A percentile compares a stretch with the other conserved stretches of the same genome.
Conservation (phyloP, 2,888 invertebrate species). For the Drosophila barbarae region DNA sequence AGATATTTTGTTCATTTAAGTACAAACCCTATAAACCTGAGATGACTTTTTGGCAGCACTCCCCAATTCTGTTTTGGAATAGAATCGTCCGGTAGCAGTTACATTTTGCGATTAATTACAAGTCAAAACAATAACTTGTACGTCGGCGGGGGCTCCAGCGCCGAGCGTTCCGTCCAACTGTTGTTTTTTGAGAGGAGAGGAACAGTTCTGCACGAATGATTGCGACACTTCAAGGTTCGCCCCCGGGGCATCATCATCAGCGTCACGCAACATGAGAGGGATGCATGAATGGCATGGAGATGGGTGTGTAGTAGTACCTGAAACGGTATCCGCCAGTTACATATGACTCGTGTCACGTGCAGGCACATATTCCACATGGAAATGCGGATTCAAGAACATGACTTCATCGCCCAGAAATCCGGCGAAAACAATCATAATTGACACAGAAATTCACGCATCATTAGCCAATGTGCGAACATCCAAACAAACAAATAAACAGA, state of each 20-base stretch:
- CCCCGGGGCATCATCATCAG: slow-evolving; percentile 35
- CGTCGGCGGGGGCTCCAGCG: slow-evolving; percentile 10
- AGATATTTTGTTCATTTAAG: neutral
- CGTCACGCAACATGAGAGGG: slow-evolving; percentile 55
- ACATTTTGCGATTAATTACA: slow-evolving; percentile 26
- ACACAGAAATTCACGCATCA: slow-evolving; percentile 62
- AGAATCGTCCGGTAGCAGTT: slow-evolving; percentile 4
- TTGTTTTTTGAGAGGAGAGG: slow-evolving; percentile 34
- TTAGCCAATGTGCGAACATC: slow-evolving; percentile 50
- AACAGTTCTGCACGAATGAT: slow-evolving; percentile 67
- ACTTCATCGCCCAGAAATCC: slow-evolving; percentile 56
- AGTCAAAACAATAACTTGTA: slow-evolving; percentile 18
- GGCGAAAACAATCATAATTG: slow-evolving; percentile 32
- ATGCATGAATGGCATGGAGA: slow-evolving; percentile 2
- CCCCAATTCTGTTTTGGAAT: neutral
- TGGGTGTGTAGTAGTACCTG: slow-evolving; percentile 30
- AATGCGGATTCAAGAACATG: slow-evolving; percentile 42
- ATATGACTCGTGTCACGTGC: slow-evolving; percentile 56
- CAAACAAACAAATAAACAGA: slow-evolving; percentile 45
- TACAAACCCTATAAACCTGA: neutral
- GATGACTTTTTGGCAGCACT: slow-evolving; percentile 4
- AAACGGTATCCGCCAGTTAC: slow-evolving; percentile 47
- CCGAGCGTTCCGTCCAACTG: slow-evolving; percentile 49
- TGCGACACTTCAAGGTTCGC: slow-evolving; percentile 60
- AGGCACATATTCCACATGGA: slow-evolving; percentile 52